These are phyloP conservation scores for Oryzias javanicus DNA, from an alignment of 2,113 vertebrate species.

Conservation along the genomic window DNA sequence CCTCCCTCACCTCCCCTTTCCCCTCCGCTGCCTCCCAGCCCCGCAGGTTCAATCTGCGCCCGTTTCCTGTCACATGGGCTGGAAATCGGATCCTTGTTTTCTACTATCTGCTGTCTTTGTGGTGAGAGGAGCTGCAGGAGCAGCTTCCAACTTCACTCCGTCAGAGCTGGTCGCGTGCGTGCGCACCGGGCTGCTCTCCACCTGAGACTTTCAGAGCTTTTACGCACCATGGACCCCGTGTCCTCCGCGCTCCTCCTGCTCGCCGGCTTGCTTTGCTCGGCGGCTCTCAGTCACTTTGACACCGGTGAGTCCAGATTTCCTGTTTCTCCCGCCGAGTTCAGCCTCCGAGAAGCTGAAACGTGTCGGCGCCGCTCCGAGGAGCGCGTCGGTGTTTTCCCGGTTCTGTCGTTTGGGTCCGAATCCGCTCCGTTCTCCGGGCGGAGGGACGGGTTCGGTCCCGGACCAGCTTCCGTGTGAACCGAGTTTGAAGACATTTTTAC, in stretches of 20 bases:
- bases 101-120: constrained; percentile 68
- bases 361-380: constrained; percentile 1
- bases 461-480: not conserved
- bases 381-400: not conserved
- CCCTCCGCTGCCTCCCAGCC: constrained; percentile 14
- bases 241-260: constrained; percentile 72
- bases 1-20: constrained; percentile 1
- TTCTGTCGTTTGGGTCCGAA: constrained; percentile 12
- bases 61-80: constrained; percentile 84
- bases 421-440: not conserved
- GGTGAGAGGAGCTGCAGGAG: constrained; percentile 57
- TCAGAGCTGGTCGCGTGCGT: constrained; percentile 5
- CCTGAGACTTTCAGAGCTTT: constrained; percentile 54
- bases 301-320: constrained; percentile 73
- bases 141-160: constrained; percentile 59
- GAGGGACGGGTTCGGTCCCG: not conserved
- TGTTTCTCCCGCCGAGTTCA: not conserved
- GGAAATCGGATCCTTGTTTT: constrained; percentile 79
- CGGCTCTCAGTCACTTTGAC: constrained; percentile 71
- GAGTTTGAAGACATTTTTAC: too few relatives aligned
- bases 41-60: constrained; percentile 78
- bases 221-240: constrained; percentile 68
- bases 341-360: not conserved
- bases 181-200: constrained; percentile 64
- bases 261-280: constrained; percentile 61